phyloP scores from a whole-genome alignment of 2,888 invertebrate genomes.

The Amphipoea oculea region DNA sequence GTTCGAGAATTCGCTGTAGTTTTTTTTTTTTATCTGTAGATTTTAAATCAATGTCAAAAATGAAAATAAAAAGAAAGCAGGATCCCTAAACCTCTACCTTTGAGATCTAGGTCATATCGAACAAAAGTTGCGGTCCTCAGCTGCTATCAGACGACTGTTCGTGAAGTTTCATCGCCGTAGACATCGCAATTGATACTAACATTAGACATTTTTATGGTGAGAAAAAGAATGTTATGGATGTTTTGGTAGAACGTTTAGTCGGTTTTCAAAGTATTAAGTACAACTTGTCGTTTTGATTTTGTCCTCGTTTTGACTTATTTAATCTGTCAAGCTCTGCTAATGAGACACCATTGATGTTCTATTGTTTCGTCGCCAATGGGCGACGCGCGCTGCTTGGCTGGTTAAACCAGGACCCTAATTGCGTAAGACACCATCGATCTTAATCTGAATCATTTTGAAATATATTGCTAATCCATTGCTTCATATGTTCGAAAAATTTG shows the following conservation, averaged over 20 bases:
- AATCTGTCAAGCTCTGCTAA: too few species aligned
- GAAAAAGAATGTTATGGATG: background rate
- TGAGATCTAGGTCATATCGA: slow-evolving; percentile 7
- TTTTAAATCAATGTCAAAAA: too few species aligned
- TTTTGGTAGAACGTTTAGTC: background rate
- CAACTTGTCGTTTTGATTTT: background rate
- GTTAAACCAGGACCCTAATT: too few species aligned
- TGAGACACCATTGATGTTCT: too few species aligned
- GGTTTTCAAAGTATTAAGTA: background rate
- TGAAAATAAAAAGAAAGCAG: background rate
- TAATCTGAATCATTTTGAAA: too few species aligned
- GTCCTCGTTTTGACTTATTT: background rate
- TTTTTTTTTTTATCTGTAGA: too few species aligned
- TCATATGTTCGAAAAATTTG: too few species aligned
- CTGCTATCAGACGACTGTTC: slow-evolving; percentile 21
- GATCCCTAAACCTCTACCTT: background rate
- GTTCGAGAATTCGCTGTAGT: too few species aligned
- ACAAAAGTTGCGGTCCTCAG: slow-evolving; percentile 27
- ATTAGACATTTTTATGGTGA: background rate
- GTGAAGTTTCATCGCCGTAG: slow-evolving; percentile 24
- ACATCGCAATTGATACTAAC: background rate
- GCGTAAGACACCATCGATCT: too few species aligned
- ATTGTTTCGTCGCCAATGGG: too few species aligned
- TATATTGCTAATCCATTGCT: too few species aligned
- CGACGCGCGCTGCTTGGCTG: too few species aligned